A percentile compares a stretch with the other conserved stretches of the same genome.
Evolutionary conservation across 2,888 invertebrate genomes (phyloP).

Genomic region (Aplocera efformata): DNA sequence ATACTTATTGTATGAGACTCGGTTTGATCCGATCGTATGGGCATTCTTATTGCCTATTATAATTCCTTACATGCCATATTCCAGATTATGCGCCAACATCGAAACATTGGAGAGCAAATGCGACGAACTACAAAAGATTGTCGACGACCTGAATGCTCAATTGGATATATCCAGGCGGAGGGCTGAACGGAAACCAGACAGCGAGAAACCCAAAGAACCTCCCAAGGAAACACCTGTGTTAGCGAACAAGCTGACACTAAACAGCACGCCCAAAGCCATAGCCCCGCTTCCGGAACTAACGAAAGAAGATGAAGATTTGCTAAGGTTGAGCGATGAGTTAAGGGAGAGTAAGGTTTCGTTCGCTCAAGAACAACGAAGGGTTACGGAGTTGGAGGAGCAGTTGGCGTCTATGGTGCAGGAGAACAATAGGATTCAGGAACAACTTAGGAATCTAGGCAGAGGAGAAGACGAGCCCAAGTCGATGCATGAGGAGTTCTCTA

Average conservation of each 20-base stretch:
- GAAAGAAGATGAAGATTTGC: constrained; percentile 74
- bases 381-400: constrained; percentile 89
- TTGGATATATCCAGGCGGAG: constrained; percentile 81
- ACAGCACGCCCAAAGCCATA: constrained; percentile 60
- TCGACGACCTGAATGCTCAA: constrained; percentile 86
- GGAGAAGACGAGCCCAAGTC: constrained; percentile 89
- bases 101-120: constrained; percentile 90
- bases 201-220: constrained; percentile 69
- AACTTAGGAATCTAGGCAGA: constrained; percentile 82
- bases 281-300: constrained; percentile 72
- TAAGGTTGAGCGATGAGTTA: constrained; percentile 84
- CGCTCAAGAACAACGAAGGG: constrained; percentile 85
- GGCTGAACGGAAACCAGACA: constrained; percentile 75
- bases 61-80: constrained; percentile 23
- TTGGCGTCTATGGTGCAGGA: constrained; percentile 85
- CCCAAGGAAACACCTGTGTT: constrained; percentile 46
- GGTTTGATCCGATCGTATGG: no score
- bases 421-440: constrained; percentile 85
- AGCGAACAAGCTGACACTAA: constrained; percentile 49
- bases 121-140: constrained; percentile 90
- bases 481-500: constrained; percentile 90
- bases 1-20: no score
- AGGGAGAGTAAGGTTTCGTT: constrained; percentile 85
- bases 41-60: not conserved
- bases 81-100: constrained; percentile 86